A percentile compares a stretch with the other conserved stretches of the same genome.
These are phyloP conservation scores for Seira sanloemensis DNA, from an alignment of 2,888 invertebrate species.

Conservation along the genomic window DNA sequence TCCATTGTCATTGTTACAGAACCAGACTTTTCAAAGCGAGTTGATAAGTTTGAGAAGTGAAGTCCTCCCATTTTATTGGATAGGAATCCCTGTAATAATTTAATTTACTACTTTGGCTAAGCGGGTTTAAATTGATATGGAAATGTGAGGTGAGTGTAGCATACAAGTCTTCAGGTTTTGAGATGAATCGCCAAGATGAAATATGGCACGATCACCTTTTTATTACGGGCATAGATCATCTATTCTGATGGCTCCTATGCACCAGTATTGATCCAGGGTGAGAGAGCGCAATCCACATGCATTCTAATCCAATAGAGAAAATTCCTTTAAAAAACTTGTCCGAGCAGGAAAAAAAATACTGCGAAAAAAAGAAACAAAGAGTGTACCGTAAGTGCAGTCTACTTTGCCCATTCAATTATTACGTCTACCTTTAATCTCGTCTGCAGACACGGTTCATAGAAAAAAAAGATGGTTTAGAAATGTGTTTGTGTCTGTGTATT, in stretches of 20 bases:
- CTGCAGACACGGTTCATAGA: constrained; percentile 6
- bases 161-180: too few species aligned
- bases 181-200: too few species aligned
- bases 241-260: background rate
- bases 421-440: constrained; percentile 5
- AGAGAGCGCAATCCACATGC: background rate
- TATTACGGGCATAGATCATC: constrained; percentile 53
- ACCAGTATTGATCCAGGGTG: constrained; percentile 46
- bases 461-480: background rate
- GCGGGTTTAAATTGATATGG: too few species aligned
- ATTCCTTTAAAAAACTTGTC: background rate
- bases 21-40: background rate
- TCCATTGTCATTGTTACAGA: too few species aligned
- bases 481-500: constrained; percentile 21
- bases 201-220: constrained; percentile 48
- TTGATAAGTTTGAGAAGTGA: too few species aligned
- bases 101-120: too few species aligned
- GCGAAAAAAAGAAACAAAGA: too few species aligned
- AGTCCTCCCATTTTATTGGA: background rate
- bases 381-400: constrained; percentile 7
- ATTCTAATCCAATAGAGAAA: background rate
- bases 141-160: too few species aligned
- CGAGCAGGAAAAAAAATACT: background rate
- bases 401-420: constrained; percentile 8
- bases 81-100: too few species aligned